phyloP scores from a whole-genome alignment of 2,888 invertebrate genomes.

The Silvanus unidentatus region DNA sequence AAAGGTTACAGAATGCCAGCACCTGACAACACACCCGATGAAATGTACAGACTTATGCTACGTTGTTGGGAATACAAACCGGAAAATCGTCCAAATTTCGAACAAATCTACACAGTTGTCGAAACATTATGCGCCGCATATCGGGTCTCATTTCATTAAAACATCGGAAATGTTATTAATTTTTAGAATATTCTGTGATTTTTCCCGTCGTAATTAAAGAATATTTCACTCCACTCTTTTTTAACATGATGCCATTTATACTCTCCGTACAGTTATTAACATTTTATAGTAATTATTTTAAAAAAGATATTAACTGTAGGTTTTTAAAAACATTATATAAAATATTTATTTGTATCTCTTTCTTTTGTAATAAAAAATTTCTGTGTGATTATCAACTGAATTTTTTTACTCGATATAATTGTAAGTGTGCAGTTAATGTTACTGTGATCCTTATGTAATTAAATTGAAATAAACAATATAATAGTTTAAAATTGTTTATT shows the following conservation, averaged over 20 bases:
- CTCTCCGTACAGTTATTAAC: no score
- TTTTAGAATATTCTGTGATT: background rate
- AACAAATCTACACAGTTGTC: slow-evolving; percentile 75
- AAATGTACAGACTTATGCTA: slow-evolving; percentile 85
- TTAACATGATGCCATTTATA: no score
- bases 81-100: slow-evolving; percentile 86
- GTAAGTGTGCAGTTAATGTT: slow-evolving; percentile 1
- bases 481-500: background rate
- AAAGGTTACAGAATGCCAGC: slow-evolving; percentile 90
- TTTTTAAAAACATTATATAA: no score
- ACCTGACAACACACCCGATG: slow-evolving; percentile 80
- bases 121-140: slow-evolving; percentile 53
- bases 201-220: no score
- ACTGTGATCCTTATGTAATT: background rate
- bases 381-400: no score
- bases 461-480: background rate
- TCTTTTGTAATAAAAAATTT: no score
- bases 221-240: no score
- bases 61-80: slow-evolving; percentile 93
- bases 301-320: no score
- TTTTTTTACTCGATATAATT: no score
- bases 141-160: slow-evolving; percentile 38
- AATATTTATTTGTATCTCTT: no score
- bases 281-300: no score
- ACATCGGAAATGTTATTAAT: background rate